Evolutionary conservation across 2,797 vertebrate genomes (phyloP), one percentile per base, ranked within the genome.

Genomic region (Chrysocyon brachyurus): DNA sequence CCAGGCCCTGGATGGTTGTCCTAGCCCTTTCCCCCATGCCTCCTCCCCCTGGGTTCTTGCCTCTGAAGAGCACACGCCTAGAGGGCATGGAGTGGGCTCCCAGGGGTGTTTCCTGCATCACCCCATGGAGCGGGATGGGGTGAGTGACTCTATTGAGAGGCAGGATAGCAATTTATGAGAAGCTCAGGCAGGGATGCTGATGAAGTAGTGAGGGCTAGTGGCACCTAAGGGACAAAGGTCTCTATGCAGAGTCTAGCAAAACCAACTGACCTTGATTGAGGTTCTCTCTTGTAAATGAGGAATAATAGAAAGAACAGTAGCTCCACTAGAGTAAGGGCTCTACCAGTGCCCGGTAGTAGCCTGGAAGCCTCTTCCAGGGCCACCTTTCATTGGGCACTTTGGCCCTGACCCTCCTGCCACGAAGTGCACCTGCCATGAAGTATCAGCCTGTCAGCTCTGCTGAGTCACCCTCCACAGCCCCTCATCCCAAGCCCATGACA

Each of bases 271-370:
- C 49, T 75, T 77, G 68, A 84, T 57, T 98, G 97, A 98, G 97
- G 66, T 94, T 93, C 3, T 94, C 90, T 96, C 94, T 98, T 97
- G 91, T 97, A 97, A 98, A 90, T 36, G 56, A 98, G 91, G 92
- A 94, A 73, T 98, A 97, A 97, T 96, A 94, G 98, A 73, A 73
- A 56, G 92, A 98, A 92, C 73, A 61, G 95, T 96, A 84, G 96
- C 88, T 52, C 95, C 54, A n/a, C 92, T 96, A 94, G 49, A 81
- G 63, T 97, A 91, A 93, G 3, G 57, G 97, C 96, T 75, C 87
- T 75, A 81, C 24, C 0, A 84, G 85, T 33, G 79, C 87, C 92
- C 94, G 78, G 78, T 61, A 78, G 91, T 75, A 14, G 24, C 31
- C 72, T 61, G 33, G 66, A 92, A 2, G 36, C 26, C 40, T 36